Evolutionary conservation across 2,797 vertebrate species (phyloP).

Genomic region (Bovichtus diacanthus): DNA sequence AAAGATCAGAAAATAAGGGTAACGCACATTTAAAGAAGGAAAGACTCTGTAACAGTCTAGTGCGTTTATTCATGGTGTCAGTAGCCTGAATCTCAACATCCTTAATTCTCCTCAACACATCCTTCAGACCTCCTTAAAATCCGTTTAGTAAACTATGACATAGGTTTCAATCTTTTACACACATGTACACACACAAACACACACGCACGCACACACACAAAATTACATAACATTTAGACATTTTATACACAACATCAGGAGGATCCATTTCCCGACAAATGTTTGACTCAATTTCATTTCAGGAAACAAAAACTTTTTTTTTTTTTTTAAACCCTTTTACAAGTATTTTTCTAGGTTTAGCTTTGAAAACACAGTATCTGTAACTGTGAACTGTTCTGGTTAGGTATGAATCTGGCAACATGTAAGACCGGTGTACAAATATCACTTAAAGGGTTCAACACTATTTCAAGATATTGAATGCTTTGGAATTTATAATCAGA

Average conservation of each 20-base stretch:
- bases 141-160: conserved; percentile 12
- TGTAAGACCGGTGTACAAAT: background rate
- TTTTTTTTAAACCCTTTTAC: too few relatives aligned
- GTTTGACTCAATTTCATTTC: background rate
- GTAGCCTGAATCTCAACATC: background rate
- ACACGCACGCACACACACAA: background rate
- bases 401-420: background rate
- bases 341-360: background rate
- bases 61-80: background rate
- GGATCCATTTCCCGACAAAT: conserved; percentile 5
- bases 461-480: background rate
- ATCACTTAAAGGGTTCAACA: background rate
- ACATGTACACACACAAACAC: background rate
- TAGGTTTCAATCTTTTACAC: conserved; percentile 18
- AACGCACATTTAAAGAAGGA: background rate
- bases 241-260: background rate
- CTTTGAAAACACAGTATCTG: background rate
- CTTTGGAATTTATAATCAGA: background rate
- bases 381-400: background rate
- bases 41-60: background rate
- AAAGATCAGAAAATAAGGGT: background rate
- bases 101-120: background rate
- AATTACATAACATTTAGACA: background rate
- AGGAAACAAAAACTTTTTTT: background rate
- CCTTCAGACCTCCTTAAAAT: conserved; percentile 16